A percentile compares a stretch with the other conserved stretches of the same genome.
phyloP scores from a whole-genome alignment of 1,140 invertebrate species.

The Papilio polytes region DNA sequence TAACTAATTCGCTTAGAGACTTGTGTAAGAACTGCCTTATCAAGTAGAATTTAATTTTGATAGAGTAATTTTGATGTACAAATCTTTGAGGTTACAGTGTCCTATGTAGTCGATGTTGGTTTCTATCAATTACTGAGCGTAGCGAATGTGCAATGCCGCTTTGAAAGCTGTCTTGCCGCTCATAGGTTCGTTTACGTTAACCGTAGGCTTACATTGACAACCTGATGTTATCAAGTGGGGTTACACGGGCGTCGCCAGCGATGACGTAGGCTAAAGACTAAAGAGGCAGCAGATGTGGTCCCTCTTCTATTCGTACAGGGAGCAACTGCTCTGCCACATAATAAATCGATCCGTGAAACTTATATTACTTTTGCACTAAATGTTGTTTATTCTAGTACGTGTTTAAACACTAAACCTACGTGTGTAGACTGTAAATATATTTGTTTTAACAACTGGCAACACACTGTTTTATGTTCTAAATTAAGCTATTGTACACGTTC shows the following conservation, averaged over 20 bases:
- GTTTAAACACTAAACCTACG: constrained; percentile 1
- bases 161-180: constrained; percentile 23
- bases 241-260: too few species aligned
- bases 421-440: constrained; percentile 17
- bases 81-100: not conserved
- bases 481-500: not conserved
- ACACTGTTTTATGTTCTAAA: not conserved
- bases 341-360: not conserved
- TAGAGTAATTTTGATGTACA: too few species aligned
- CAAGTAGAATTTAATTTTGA: too few species aligned
- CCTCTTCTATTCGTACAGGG: too few species aligned
- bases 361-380: constrained; percentile 12
- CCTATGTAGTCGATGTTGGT: not conserved
- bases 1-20: too few species aligned
- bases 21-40: too few species aligned
- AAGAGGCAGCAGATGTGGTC: too few species aligned
- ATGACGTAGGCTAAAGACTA: too few species aligned
- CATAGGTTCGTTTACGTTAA: not conserved
- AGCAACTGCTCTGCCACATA: not conserved
- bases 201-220: not conserved
- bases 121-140: constrained; percentile 37
- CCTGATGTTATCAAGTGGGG: not conserved
- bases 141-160: constrained; percentile 35
- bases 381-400: constrained; percentile 13
- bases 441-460: constrained; percentile 7